Evolutionary conservation across 1,140 invertebrate species (phyloP).

Genomic region (Drosophila asahinai): DNA sequence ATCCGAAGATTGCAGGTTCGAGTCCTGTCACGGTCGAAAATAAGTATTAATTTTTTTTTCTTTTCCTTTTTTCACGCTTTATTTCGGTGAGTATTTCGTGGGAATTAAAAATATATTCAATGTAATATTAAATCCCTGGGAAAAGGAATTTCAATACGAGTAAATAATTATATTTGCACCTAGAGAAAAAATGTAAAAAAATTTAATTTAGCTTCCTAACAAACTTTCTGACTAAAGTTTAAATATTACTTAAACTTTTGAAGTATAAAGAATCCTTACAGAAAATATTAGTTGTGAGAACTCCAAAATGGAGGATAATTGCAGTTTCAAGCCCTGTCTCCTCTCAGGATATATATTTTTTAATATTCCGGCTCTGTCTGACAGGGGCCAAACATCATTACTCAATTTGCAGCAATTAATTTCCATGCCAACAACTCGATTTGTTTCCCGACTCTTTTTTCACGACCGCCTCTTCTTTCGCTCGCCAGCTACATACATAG

Average conservation of each 20-base stretch:
- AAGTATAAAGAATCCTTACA: too few species aligned
- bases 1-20: constrained; percentile 77
- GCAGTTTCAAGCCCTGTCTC: constrained; percentile 20
- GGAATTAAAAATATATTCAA: too few species aligned
- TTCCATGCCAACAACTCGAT: constrained; percentile 71
- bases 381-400: constrained; percentile 50
- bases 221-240: neutral
- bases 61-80: neutral
- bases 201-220: neutral
- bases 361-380: neutral
- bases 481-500: neutral
- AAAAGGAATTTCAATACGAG: too few species aligned
- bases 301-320: constrained; percentile 18
- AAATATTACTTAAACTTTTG: neutral
- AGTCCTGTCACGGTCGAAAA: constrained; percentile 68
- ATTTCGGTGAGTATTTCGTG: too few species aligned
- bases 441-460: constrained; percentile 42
- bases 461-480: neutral
- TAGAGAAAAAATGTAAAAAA: too few species aligned
- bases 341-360: neutral
- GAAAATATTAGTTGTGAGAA: neutral
- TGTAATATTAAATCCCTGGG: too few species aligned
- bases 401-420: constrained; percentile 71
- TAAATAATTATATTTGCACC: too few species aligned
- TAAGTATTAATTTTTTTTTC: neutral